Evolutionary conservation across 2,113 vertebrate genomes (phyloP).

Genomic region (Cryptomyrus ogoouensis): DNA sequence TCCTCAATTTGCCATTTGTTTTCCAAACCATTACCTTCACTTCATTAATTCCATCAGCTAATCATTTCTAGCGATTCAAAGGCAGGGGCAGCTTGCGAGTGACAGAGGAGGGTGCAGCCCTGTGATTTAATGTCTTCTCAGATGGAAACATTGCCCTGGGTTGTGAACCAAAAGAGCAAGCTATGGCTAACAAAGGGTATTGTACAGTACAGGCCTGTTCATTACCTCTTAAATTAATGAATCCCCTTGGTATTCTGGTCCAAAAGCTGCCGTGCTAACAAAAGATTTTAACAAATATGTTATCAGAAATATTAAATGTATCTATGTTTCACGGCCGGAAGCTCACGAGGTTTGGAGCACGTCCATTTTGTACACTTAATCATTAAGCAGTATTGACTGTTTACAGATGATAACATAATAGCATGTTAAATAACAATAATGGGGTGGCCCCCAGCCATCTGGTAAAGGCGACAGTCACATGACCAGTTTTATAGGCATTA

Average conservation of each 20-base stretch:
- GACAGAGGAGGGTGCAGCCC: background rate
- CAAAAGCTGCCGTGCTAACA: background rate
- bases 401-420: background rate
- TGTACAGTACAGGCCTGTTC: background rate
- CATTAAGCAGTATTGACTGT: background rate
- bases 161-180: background rate
- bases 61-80: background rate
- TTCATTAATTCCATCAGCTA: slow-evolving; percentile 11
- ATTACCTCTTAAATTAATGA: background rate
- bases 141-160: background rate
- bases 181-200: slow-evolving; percentile 1
- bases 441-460: background rate
- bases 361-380: background rate
- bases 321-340: background rate
- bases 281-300: background rate
- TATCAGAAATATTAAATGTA: background rate
- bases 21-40: slow-evolving; percentile 2
- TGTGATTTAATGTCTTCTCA: background rate
- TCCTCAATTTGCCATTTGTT: slow-evolving; percentile 1
- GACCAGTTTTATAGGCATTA: background rate
- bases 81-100: background rate
- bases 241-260: background rate
- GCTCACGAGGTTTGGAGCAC: background rate
- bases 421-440: background rate
- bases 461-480: background rate